Evolutionary conservation across 2,113 vertebrate species (phyloP).

Genomic region (Hemicordylus capensis): DNA sequence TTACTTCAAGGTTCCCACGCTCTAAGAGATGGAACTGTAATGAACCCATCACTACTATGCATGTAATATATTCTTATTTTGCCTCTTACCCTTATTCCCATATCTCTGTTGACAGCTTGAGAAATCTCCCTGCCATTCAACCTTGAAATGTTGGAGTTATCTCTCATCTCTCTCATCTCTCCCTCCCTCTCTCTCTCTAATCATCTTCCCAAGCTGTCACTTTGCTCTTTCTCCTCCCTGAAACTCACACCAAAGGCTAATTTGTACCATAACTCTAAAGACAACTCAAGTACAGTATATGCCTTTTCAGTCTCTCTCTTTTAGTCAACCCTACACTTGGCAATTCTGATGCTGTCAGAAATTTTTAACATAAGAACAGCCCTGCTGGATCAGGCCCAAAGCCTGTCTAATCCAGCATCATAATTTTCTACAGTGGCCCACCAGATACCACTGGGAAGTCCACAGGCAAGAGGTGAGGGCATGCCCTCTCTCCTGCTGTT

Average conservation of each 20-base stretch:
- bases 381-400: no score
- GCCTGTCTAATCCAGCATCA: no score
- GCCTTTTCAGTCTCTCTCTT: background rate
- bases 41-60: background rate
- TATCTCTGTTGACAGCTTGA: background rate
- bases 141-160: background rate
- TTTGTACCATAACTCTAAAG: background rate
- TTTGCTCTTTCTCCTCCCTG: no score
- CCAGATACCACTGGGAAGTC: no score
- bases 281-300: background rate
- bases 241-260: background rate
- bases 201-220: background rate
- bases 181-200: no score
- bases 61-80: background rate
- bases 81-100: background rate
- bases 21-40: background rate
- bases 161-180: background rate
- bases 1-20: constrained; percentile 4
- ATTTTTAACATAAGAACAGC: no score
- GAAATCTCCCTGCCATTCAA: background rate
- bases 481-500: no score
- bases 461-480: no score
- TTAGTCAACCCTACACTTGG: background rate
- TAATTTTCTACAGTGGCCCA: no score
- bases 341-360: background rate